Evolutionary conservation across 2,113 vertebrate species (phyloP).

Genomic region (Terrapene triunguis): DNA sequence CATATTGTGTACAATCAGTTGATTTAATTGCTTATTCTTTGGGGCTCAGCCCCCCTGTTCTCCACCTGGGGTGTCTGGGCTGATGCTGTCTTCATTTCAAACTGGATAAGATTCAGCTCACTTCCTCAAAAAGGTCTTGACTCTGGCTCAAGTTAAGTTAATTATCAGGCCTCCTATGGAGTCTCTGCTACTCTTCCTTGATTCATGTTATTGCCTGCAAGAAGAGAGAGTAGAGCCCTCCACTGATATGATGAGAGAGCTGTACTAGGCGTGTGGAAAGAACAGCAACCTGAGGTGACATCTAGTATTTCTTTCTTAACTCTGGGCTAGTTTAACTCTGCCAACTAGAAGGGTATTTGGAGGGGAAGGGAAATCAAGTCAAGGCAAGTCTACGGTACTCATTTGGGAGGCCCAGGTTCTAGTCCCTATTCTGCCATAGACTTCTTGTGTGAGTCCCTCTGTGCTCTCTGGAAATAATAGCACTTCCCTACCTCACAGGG

Average conservation of each 20-base stretch:
- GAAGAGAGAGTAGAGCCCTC: constrained; percentile 19
- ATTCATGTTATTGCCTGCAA: constrained; percentile 22
- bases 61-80: neutral
- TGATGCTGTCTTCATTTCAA: neutral
- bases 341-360: neutral
- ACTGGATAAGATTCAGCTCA: neutral
- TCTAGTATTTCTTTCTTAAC: constrained; percentile 26
- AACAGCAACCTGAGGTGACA: constrained; percentile 36
- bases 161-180: neutral
- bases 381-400: neutral
- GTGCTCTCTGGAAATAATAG: neutral
- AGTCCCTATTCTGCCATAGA: neutral
- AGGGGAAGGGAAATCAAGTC: neutral
- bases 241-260: constrained; percentile 24
- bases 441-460: neutral
- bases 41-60: too few species aligned
- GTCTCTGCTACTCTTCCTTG: constrained; percentile 39
- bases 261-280: constrained; percentile 18
- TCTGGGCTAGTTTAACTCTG: rapidly evolving
- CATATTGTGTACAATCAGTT: neutral
- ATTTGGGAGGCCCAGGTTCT: neutral
- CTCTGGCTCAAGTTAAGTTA: neutral
- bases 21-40: neutral
- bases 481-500: neutral
- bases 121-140: neutral